Conservation (phyloP, 2,888 invertebrate genomes). For the Cepaea hortensis region DNA sequence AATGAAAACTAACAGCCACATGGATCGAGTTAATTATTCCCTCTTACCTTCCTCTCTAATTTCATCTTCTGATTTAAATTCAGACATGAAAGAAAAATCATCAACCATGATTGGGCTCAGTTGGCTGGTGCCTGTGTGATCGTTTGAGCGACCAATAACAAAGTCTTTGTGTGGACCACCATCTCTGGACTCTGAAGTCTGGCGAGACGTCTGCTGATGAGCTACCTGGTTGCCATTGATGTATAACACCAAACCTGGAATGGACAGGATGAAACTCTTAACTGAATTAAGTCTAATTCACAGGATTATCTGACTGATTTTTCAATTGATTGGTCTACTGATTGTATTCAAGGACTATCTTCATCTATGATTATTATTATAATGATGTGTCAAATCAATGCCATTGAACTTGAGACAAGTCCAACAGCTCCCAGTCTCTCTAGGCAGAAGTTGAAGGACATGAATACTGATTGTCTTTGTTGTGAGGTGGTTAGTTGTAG, state of each 20-base stretch:
- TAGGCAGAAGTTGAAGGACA: too few species aligned
- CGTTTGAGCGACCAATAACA: slow-evolving; percentile 72
- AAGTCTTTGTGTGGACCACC: slow-evolving; percentile 62
- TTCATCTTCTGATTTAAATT: slow-evolving; percentile 58
- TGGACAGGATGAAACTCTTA: neutral
- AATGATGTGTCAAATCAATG: too few species aligned
- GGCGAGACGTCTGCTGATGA: slow-evolving; percentile 45
- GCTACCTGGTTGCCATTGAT: slow-evolving; percentile 67
- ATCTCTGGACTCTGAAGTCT: slow-evolving; percentile 48
- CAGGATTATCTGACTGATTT: too few species aligned
- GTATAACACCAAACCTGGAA: slow-evolving; percentile 66
- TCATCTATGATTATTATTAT: too few species aligned
- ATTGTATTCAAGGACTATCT: too few species aligned
- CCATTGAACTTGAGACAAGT: too few species aligned
- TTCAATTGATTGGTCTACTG: too few species aligned
- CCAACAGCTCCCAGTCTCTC: too few species aligned
- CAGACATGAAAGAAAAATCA: slow-evolving; percentile 72
- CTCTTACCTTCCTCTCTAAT: slow-evolving; percentile 68
- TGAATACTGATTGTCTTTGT: too few species aligned
- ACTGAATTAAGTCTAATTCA: neutral
- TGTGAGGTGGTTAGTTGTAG: too few species aligned
- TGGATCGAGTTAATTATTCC: too few species aligned
- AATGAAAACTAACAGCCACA: too few species aligned
- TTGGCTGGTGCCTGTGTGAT: slow-evolving; percentile 53
- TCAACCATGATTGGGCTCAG: slow-evolving; percentile 67